Evolutionary conservation across 2,797 vertebrate genomes (phyloP), one percentile per base, ranked within the genome.

Genomic region (Tolypeutes matacus): DNA sequence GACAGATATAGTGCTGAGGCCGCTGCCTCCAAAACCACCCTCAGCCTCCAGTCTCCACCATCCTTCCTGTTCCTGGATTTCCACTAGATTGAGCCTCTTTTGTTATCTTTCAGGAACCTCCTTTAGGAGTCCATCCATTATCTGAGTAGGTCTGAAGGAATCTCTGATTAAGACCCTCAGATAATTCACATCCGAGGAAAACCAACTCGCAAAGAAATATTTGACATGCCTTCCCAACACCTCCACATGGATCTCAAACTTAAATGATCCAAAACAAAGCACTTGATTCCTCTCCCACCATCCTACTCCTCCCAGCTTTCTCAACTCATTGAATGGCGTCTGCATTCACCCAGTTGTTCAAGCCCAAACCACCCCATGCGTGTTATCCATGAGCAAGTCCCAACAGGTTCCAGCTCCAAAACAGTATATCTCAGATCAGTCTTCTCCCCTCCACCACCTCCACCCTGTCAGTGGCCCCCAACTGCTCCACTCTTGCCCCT

Each of bases 151-250:
- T 18, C 36, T 23, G 46, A 85, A 60, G 46, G 58, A 80, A 67
- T 86, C 21, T 64, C n/a, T 58, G 56, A 70, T n/a, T 27, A 49
- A 86, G 49, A 85, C 12, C 7, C 7, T 58, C 51, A 86, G 91
- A 49, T 67, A 86, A 64, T 27, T 31, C 27, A 42, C 65, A 31
- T 80, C 49, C 73, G n/a, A 95, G 86, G 81, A 81, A 75, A 75
- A 13, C 34, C 34, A 85, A 29, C 9, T 8, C n/a, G 34, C 29
- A 7, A 29, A 23, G 3, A 14, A 86, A 75, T 31, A 65, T 51
- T 62, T n/a, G 46, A 67, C 11, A 14, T 21, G 49, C 21, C 70
- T 56, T 91, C 62, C 62, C 65, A 18, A 87, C 9, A 18, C 27
- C 53, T 64, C 76, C 20, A 0, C 31, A 82, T 27, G 36, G 34